phyloP scores from a whole-genome alignment of 2,797 vertebrate species.

The Otolemur crassicaudatus region DNA sequence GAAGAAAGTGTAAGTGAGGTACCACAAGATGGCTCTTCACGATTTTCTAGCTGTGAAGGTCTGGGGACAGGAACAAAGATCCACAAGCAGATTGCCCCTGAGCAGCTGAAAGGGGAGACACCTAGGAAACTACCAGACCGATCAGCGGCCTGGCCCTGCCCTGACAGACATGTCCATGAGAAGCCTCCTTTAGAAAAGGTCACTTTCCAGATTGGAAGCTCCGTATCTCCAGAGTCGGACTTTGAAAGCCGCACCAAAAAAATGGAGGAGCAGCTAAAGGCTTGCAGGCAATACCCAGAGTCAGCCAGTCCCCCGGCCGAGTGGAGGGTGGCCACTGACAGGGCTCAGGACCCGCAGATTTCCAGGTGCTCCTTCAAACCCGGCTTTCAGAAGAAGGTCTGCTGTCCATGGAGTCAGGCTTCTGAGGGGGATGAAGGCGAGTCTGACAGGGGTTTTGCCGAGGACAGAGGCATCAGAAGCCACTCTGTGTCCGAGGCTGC shows the following conservation, averaged over 20 bases:
- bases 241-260: slow-evolving; percentile 85
- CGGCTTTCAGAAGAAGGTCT: slow-evolving; percentile 26
- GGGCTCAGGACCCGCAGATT: slow-evolving; percentile 56
- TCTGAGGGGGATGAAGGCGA: slow-evolving; percentile 50
- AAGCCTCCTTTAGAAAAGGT: slow-evolving; percentile 86
- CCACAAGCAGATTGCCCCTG: slow-evolving; percentile 50
- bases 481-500: not conserved
- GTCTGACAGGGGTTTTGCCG: slow-evolving; percentile 53
- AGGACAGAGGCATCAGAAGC: slow-evolving; percentile 67
- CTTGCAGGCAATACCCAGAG: slow-evolving; percentile 66
- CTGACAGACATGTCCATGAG: slow-evolving; percentile 78
- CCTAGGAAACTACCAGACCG: slow-evolving; percentile 67
- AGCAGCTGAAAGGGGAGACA: not conserved
- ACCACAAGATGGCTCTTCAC: slow-evolving; percentile 39
- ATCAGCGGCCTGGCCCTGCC: slow-evolving; percentile 82
- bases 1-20: slow-evolving; percentile 68
- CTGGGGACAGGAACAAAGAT: slow-evolving; percentile 56
- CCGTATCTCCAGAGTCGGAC: slow-evolving; percentile 88
- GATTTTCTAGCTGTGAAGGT: slow-evolving; percentile 52
- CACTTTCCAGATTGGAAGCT: slow-evolving; percentile 92
- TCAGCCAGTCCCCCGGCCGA: slow-evolving; percentile 10
- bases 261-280: slow-evolving; percentile 81
- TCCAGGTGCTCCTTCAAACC: slow-evolving; percentile 59
- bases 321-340: not conserved
- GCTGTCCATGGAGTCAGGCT: slow-evolving; percentile 29